A percentile compares a stretch with the other conserved stretches of the same genome.
Evolutionary conservation across 2,888 invertebrate genomes (phyloP).

Genomic region (Drosophila siamana): DNA sequence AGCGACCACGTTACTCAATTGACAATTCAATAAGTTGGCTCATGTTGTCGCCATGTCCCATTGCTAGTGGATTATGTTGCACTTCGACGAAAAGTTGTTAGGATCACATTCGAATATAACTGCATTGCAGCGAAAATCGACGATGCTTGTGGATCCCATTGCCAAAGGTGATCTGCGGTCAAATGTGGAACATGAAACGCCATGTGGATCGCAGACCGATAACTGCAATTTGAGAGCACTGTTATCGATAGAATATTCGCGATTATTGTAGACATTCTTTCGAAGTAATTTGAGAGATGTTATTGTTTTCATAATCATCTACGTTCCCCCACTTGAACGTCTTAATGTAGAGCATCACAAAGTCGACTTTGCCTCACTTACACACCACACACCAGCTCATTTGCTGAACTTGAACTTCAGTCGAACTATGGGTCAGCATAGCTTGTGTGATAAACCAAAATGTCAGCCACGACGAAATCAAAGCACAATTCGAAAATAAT

Average conservation of each 20-base stretch:
- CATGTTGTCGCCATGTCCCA: background rate
- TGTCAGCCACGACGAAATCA: background rate
- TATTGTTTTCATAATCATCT: too few species aligned
- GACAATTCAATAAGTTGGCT: background rate
- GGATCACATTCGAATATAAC: background rate
- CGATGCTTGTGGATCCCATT: background rate
- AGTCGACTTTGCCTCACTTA: too few species aligned
- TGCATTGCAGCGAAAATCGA: background rate
- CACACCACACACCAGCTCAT: background rate
- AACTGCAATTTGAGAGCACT: background rate
- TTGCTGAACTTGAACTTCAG: background rate
- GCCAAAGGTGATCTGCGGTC: background rate
- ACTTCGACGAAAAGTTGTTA: background rate
- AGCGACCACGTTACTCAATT: background rate
- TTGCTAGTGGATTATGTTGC: background rate
- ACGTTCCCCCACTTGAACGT: too few species aligned
- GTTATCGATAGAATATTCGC: background rate
- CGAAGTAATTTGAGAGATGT: too few species aligned
- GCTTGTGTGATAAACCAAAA: background rate
- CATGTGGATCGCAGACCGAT: background rate
- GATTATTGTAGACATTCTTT: too few species aligned
- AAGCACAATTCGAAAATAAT: background rate
- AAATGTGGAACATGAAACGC: background rate
- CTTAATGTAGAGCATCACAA: too few species aligned
- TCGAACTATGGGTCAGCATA: background rate